Base-by-base conservation (phyloP, 37 sponge, comb jelly and placozoan species). In the Axinella damicornis region DNA sequence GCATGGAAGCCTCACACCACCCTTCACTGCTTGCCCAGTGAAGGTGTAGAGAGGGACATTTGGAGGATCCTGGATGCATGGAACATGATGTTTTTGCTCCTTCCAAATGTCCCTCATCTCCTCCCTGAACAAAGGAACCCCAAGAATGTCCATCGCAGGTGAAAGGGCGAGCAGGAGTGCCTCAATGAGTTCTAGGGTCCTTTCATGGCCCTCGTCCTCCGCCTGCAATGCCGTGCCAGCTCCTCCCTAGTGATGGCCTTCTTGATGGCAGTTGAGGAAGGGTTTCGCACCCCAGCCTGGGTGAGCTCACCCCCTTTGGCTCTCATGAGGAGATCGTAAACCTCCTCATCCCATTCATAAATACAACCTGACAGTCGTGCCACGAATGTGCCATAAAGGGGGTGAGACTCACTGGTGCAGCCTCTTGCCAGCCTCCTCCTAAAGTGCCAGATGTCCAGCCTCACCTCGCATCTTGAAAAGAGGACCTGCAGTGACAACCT, bases 371-470 rank as follows among this genome's bases (percentile, higher is more conserved):
- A 87, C 28, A 87, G 68, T 0, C 33, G 30, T 0, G 75, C 56
- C 88, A 87, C 74, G 75, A 80, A 79, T 5, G 57, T 2, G 13
- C 81, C 81, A 74, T 87, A 80, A 0, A 82, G 77, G 5, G 89
- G 89, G 54, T 88, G 89, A 28, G 83, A 76, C 58, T 88, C 83
- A 16, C 54, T 37, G 25, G 71, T 69, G 76, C 79, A 78, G 0
- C 87, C 80, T 9, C 55, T 19, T 19, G 83, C 82, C 31, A 88
- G 31, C 33, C 89, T 53, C 1, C 82, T 30, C 89, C 81, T 88
- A 34, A 82, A 88, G 62, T 88, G 89, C 89, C 89, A 81, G 53
- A 67, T 57, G 34, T 88, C 89, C 0, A 88, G 67, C n/a, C n/a
- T n/a, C n/a, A n/a, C n/a, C n/a, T n/a, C n/a, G n/a, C n/a, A n/a